Conservation (phyloP, 2,113 vertebrate genomes). For the Grantiella picta region DNA sequence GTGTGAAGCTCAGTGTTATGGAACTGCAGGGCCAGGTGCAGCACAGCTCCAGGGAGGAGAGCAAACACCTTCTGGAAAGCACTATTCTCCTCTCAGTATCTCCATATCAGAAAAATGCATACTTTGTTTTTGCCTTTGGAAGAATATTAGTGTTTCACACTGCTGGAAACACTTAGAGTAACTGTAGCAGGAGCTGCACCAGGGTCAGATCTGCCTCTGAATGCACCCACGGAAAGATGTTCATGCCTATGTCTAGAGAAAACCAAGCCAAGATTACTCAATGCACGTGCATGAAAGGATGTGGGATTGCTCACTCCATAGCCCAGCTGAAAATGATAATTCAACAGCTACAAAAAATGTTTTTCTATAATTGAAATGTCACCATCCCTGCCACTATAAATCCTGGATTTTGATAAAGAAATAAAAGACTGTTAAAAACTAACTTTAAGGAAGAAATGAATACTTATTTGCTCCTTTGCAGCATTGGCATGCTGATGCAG, state of each 20-base stretch:
- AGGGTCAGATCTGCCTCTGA: background rate
- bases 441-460: background rate
- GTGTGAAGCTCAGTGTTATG: accelerated
- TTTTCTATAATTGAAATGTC: background rate
- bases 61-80: background rate
- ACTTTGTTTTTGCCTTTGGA: background rate
- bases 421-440: background rate
- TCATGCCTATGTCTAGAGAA: background rate
- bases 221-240: background rate
- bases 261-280: background rate
- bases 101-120: background rate
- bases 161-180: background rate
- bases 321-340: background rate
- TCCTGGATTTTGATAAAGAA: background rate
- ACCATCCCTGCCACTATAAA: background rate
- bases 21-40: accelerated
- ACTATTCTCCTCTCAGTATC: background rate
- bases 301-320: background rate
- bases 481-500: background rate
- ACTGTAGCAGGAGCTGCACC: background rate
- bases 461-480: background rate
- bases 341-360: background rate
- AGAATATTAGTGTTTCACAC: background rate
- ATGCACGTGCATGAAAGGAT: background rate
- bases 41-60: background rate